Evolutionary conservation across 64 coral and sea anemone genomes (phyloP), one percentile per base, ranked within the genome.

Genomic region (Stylophora pistillata): DNA sequence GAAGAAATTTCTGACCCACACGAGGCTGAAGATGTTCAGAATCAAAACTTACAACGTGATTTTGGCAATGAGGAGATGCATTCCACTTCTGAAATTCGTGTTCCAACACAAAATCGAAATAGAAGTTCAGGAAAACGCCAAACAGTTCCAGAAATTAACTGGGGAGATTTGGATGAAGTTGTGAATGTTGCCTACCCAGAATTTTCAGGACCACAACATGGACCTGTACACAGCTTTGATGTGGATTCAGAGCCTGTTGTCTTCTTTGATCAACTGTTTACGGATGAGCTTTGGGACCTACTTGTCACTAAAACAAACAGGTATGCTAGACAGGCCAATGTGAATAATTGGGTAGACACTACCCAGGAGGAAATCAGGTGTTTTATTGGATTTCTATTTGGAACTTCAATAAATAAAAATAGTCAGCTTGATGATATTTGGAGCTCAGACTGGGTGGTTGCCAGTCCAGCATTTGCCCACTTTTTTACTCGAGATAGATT

Each of bases 311-410:
- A 82, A 64, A 82, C 79, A 64, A 82, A 82, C 58, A 82, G 79
- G 27, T 82, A 62, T 64, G 79, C 58, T 37, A 61, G 54, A 64
- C 79, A 82, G 61, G 21, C 7, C 28, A 61, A 82, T 62, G 61
- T 21, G 3, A 33, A 28, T 33, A 82, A 82, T 33, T 82, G 79
- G 57, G 15, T 15, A 2, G 79, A 82, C 33, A 64, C 79, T 30
- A 59, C 21, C 37, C 14, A 32, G 32, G 58, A 82, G 4, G 79
- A 82, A 82, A 15, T 82, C 18, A 61, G 53, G 15, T 82, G 79
- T 82, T 82, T 64, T 82, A 62, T 82, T 82, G 79, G 58, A 30
- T 82, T 82, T 82, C n/a, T 82, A 7, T 82, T 33, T 82, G 79
- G 79, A 29, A 82, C 58, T 0, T 82, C 79, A 16, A 82, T 82